Conservation (phyloP, 2,113 vertebrate genomes). For the Prolemur simus region DNA sequence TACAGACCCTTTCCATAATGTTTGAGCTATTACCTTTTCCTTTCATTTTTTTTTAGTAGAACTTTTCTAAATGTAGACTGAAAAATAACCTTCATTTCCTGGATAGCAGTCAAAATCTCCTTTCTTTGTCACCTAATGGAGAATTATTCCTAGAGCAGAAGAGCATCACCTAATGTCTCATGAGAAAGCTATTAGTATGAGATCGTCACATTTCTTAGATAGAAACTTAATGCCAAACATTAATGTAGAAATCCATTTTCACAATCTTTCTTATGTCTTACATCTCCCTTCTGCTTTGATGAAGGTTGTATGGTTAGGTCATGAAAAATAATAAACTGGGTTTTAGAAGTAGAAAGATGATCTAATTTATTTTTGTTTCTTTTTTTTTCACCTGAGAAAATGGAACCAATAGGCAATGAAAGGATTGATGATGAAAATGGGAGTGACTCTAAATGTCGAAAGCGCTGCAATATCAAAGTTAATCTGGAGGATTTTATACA, state of each 20-base stretch:
- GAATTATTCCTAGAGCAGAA: constrained; percentile 54
- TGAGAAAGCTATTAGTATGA: constrained; percentile 72
- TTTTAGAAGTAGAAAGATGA: constrained; percentile 52
- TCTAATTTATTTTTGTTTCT: constrained; percentile 45
- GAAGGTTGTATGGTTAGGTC: constrained; percentile 34
- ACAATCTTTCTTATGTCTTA: background rate
- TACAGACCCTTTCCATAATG: background rate
- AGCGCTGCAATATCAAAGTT: background rate
- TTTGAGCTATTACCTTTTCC: constrained; percentile 44
- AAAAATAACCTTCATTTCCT: constrained; percentile 66
- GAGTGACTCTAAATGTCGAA: constrained; percentile 29
- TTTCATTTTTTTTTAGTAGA: background rate
- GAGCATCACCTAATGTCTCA: constrained; percentile 67
- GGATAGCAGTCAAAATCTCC: constrained; percentile 41
- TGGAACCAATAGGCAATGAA: background rate
- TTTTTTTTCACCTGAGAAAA: background rate
- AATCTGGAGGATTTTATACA: background rate
- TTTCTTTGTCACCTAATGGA: constrained; percentile 49
- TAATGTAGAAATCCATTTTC: constrained; percentile 61
- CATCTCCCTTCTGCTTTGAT: constrained; percentile 47
- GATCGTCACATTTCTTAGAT: constrained; percentile 63
- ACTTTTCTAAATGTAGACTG: constrained; percentile 47
- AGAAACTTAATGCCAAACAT: constrained; percentile 57
- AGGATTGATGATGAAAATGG: background rate
- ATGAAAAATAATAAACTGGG: constrained; percentile 53